Conservation (phyloP, 2,797 vertebrate species). For the Helicolenus hilgendorfi region DNA sequence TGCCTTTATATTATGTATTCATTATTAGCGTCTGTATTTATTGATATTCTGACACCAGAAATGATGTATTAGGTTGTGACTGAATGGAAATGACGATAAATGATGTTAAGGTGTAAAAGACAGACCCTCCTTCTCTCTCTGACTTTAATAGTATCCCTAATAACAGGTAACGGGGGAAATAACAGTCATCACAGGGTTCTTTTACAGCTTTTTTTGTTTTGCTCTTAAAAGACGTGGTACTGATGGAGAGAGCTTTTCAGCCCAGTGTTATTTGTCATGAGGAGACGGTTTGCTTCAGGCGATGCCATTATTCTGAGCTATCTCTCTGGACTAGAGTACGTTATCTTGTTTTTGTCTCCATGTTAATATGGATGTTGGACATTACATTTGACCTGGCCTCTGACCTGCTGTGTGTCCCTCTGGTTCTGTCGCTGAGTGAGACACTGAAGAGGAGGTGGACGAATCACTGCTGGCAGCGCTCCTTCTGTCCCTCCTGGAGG, state of each 20-base stretch:
- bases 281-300: not conserved
- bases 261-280: not conserved
- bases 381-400: not conserved
- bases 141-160: no score
- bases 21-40: no score
- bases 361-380: not conserved
- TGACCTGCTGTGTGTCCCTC: constrained; percentile 31
- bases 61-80: no score
- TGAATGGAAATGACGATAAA: no score
- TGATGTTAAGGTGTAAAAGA: no score
- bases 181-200: not conserved
- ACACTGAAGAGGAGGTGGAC: not conserved
- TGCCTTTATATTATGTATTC: no score
- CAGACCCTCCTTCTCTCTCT: no score
- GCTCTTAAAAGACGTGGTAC: not conserved
- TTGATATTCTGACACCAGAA: no score
- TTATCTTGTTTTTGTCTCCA: not conserved
- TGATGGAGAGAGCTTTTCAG: not conserved
- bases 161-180: no score
- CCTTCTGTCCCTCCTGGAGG: not conserved
- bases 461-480: not conserved
- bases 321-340: not conserved
- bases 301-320: not conserved
- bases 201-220: not conserved
- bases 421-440: not conserved